These are phyloP conservation scores for Hydrochoerus hydrochaeris DNA, from an alignment of 2,113 vertebrate genomes.

Conservation along the genomic window DNA sequence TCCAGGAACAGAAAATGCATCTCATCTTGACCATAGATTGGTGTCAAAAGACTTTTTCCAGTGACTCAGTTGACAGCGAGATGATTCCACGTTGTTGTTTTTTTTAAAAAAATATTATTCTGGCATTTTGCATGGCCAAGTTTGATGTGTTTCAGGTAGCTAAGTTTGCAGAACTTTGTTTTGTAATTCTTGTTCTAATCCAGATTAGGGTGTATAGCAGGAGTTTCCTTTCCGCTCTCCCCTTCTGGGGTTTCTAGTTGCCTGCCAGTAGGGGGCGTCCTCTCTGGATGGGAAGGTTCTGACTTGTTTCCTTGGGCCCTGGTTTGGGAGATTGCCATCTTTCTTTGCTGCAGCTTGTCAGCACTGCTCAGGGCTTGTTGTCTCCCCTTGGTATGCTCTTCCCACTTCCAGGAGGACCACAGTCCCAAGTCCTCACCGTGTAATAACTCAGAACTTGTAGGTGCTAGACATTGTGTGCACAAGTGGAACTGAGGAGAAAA, in stretches of 20 bases:
- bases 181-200: background rate
- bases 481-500: background rate
- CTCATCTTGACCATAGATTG: background rate
- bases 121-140: background rate
- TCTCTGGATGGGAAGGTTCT: background rate
- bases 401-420: background rate
- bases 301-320: background rate
- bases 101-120: background rate
- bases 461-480: background rate
- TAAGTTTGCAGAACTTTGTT: background rate
- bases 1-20: background rate
- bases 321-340: background rate
- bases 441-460: background rate
- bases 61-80: conserved; percentile 31
- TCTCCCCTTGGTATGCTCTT: background rate
- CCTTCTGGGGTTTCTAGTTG: background rate
- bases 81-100: background rate
- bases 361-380: background rate
- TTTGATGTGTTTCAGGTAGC: background rate
- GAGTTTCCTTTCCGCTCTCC: background rate
- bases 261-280: background rate
- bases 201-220: background rate
- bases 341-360: background rate
- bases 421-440: background rate
- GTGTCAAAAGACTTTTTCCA: background rate